These are phyloP conservation scores for Capra hircus DNA, from an alignment of 2,113 vertebrate species.

Conservation along the genomic window DNA sequence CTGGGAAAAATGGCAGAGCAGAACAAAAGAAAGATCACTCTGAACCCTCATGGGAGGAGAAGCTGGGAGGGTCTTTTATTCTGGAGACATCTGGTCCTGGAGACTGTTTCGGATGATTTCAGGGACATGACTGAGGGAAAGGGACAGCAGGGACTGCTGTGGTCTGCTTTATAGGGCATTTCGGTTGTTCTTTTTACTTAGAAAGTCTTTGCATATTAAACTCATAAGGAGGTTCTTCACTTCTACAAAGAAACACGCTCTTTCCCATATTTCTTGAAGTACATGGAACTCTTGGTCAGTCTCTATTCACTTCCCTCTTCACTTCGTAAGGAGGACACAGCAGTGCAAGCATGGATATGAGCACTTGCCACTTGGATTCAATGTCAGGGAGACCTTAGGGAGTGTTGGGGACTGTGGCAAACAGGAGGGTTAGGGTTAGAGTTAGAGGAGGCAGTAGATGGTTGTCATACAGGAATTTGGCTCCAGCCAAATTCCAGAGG, in stretches of 20 bases:
- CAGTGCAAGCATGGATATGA: rapidly evolving
- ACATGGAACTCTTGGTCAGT: not conserved
- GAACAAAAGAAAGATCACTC: not conserved
- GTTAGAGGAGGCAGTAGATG: not conserved
- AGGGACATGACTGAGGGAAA: not conserved
- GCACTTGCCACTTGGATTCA: not conserved
- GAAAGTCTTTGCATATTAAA: not conserved
- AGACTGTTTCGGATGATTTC: not conserved
- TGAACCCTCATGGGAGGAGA: not conserved
- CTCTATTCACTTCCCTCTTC: not conserved
- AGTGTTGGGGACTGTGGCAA: not conserved
- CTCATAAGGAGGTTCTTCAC: not conserved
- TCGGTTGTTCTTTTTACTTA: not conserved
- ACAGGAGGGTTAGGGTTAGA: not conserved
- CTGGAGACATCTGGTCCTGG: not conserved
- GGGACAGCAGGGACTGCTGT: not conserved
- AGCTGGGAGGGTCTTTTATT: not conserved
- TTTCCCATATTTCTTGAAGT: not conserved
- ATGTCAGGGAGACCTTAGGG: not conserved
- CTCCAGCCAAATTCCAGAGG: not conserved
- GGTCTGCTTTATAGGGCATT: not conserved
- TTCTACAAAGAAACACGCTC: not conserved
- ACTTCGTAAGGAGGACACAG: not conserved
- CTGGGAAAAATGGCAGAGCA: not conserved
- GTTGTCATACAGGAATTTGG: not conserved